These are phyloP conservation scores for Phylloscopus trochilus DNA, from an alignment of 2,113 vertebrate genomes.

Conservation along the genomic window DNA sequence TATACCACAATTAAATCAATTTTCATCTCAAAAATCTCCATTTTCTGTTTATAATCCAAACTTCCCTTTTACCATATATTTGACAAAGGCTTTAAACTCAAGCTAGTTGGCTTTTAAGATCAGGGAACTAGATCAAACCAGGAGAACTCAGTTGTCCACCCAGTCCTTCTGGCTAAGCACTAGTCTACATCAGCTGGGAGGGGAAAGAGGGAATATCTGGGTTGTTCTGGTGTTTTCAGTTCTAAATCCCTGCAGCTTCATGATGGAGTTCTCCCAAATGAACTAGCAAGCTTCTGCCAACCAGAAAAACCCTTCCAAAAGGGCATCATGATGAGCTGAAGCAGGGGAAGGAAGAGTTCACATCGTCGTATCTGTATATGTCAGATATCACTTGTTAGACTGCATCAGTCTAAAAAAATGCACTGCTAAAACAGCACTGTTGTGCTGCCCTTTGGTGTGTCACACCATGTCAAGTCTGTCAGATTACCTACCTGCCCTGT, in stretches of 20 bases:
- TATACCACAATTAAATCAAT: background rate
- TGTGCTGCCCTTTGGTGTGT: background rate
- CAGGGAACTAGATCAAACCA: background rate
- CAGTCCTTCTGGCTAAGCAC: background rate
- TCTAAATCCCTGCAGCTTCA: background rate
- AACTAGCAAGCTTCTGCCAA: background rate
- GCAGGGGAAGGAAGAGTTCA: background rate
- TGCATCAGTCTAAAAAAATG: background rate
- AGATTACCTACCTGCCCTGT: background rate
- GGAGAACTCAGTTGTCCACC: background rate
- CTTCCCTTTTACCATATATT: background rate
- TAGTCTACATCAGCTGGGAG: background rate
- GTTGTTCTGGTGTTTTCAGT: background rate
- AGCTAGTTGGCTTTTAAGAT: background rate
- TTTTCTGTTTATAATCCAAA: background rate
- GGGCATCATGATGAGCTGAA: background rate
- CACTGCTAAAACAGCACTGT: background rate
- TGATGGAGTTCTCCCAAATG: background rate
- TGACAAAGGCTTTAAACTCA: background rate
- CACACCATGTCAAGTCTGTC: background rate
- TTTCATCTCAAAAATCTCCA: background rate
- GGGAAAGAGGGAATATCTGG: background rate
- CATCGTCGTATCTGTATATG: background rate
- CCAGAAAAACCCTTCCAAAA: background rate
- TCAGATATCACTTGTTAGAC: background rate